phyloP scores from a whole-genome alignment of 1,140 invertebrate genomes.

The Megalopta genalis region DNA sequence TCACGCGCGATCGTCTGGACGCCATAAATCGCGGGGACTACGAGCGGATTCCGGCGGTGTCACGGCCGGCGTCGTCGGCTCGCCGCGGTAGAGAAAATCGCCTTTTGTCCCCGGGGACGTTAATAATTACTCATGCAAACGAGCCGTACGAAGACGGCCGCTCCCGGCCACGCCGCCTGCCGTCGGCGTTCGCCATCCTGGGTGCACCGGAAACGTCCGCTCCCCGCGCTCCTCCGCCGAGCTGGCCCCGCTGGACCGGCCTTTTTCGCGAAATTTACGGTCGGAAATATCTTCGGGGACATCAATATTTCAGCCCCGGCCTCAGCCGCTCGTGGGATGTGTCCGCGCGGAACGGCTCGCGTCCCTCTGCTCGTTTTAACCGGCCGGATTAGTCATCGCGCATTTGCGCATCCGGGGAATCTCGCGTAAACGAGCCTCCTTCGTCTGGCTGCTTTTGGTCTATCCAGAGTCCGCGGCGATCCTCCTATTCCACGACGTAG shows the following conservation, averaged over 20 bases:
- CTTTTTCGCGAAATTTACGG: slow-evolving; percentile 4
- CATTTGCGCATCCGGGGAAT: background rate
- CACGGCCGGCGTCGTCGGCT: slow-evolving; percentile 43
- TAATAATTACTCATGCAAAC: slow-evolving; percentile 65
- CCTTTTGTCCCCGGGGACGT: slow-evolving; percentile 57
- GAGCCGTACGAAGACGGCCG: slow-evolving; percentile 42
- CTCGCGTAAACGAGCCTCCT: too few species aligned
- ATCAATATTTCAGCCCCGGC: slow-evolving; percentile 19
- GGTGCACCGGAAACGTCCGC: slow-evolving; percentile 18
- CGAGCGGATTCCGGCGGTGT: slow-evolving; percentile 39
- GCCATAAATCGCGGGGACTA: slow-evolving; percentile 56
- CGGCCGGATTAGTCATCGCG: slow-evolving; percentile 3
- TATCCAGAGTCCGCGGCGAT: too few species aligned
- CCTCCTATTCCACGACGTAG: too few species aligned
- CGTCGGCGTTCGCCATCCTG: background rate
- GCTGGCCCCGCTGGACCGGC: background rate
- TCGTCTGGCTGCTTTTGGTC: too few species aligned
- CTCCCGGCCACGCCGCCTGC: background rate
- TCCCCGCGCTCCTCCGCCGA: background rate
- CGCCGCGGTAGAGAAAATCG: slow-evolving; percentile 57
- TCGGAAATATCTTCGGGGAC: slow-evolving; percentile 6
- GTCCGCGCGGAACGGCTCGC: background rate
- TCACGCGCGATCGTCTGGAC: slow-evolving; percentile 43
- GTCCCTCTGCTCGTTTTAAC: background rate
- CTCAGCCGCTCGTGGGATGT: background rate